Evolutionary conservation across 2,888 invertebrate genomes (phyloP), one percentile per base, ranked within the genome.

Genomic region (Drosophila fulvimacula): DNA sequence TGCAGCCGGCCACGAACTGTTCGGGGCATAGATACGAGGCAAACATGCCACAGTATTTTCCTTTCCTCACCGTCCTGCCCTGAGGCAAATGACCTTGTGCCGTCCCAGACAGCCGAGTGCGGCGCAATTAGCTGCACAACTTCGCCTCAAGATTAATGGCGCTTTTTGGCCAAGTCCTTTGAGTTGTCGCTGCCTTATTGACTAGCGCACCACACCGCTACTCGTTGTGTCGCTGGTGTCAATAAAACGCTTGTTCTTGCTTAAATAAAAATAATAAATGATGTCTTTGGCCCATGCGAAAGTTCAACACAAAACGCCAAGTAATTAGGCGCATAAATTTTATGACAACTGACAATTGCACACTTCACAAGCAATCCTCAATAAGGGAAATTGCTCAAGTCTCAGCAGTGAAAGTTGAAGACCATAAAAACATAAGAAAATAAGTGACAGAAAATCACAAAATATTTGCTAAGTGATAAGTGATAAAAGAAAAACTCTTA

Each of bases 61-160:
- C 56, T 53, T 55, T 27, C 32, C 56, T 57, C 61, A 15, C 36
- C 36, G 30, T 15, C 24, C 30, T 44, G 48, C 44, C 61, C 38
- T 4, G 42, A 21, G 74, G 74, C 81, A 53, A 69, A 59, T 70
- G 80, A 83, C 88, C 86, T 74, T 82, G 75, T 48, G 58, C 44
- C 60, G 67, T 59, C 65, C 59, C 69, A 79, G 76, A 88, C 81
- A 67, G 42, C 57, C 62, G 73, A 73, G 70, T 81, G 64, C 68
- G 79, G 51, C 75, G 60, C 87, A 85, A 85, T 85, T 89, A 89
- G 81, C 89, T 79, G 84, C 89, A 87, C 79, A 84, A 87, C 77
- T 79, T 83, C 56, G 75, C 49, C 82, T 60, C 24, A 84, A 85
- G 88, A 85, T 85, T 89, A 89, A 89, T 85, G 78, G 63, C 73